Base-by-base conservation (phyloP, 53 echinoderm and acorn worm species). In the Patiria pectinifera region DNA sequence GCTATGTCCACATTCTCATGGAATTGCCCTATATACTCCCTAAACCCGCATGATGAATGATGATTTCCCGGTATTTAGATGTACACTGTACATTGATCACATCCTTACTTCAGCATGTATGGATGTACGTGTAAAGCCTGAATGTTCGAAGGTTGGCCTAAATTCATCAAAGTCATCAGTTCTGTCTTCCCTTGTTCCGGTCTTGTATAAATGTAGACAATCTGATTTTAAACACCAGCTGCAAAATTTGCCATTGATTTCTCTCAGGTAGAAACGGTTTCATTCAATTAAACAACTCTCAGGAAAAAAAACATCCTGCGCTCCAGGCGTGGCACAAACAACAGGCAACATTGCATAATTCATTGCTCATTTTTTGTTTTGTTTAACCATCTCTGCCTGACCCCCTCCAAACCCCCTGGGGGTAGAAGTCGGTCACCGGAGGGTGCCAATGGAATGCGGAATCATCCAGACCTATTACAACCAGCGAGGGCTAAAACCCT, bases 341-440 rank as follows among this genome's bases (percentile, higher is more conserved):
- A 35, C 61, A 19, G 58, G 76, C 76, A 87, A 59, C 76, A 87
- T 76, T 89, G 79, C 89, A 89, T 89, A 78, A 89, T 89, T 89
- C 89, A 89, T 78, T 80, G 80, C 78, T 89, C 80, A 61, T 78
- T 78, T 45, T 16, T 6, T 6, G 0, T 6, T 6, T 6, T 6
- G 0, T 6, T 6, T 6, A 53, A 44, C 69, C 85, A 43, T 44
- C 85, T 11, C 16, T 49, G 59, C 80, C 89, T 60, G 13, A 3
- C 13, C 16, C 43, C 44, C 89, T 59, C 10, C 53, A 43, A 18
- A 0, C n/a, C 23, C 22, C 83, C 60, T 74, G 74, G 74, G 74
- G 74, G 23, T 16, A 2, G 10, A 21, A 21, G 74, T 16, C 2
- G 3, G 74, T 16, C n/a, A 21, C 66, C 10, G 0, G 45, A 43